Evolutionary conservation across 2,888 invertebrate species (phyloP), one percentile per base, ranked within the genome.

Genomic region (Hesperia comma): DNA sequence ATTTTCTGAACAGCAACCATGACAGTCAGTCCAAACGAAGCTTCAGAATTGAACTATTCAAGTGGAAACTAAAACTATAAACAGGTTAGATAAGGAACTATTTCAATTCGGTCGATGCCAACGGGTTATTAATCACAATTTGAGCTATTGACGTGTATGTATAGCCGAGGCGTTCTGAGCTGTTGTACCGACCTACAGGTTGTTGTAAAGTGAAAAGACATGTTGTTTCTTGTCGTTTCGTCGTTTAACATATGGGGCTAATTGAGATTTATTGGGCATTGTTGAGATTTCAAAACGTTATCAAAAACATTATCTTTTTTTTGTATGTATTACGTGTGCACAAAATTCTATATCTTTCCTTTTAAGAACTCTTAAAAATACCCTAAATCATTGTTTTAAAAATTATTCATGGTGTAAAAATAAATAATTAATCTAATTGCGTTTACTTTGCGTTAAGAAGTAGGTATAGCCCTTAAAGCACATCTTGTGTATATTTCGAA

Each of bases 71-170:
- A 57, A 63, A 53, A 53, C 57, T 43, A 60, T 54, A 66, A 66
- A 60, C 53, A 64, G 33, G 33, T 54, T 54, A 32, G 63, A 64
- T 58, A 58, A 64, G 64, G 41, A 64, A 64, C 63, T 58, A 40
- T 57, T 58, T 58, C 32, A 61, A 69, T 77, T 68, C 72, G 70
- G 75, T 72, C 67, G 74, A 72, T 75, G 78, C 74, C 79, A 78
- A 77, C 77, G 26, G 58, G 74, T 78, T 80, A 90, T 90, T 84
- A 90, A 90, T 92, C 89, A 90, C 84, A 91, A 89, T 91, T 90
- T 90, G 83, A 84, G 82, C 80, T 87, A 90, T 89, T 90, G 89
- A 90, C 81, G 79, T 75, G 78, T 86, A 84, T 71, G 74, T 80
- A 80, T 78, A 79, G 80, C 79, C 81, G 74, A 83, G 75, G 83